Evolutionary conservation across 1,140 invertebrate species (phyloP).

Genomic region (Homarus americanus): DNA sequence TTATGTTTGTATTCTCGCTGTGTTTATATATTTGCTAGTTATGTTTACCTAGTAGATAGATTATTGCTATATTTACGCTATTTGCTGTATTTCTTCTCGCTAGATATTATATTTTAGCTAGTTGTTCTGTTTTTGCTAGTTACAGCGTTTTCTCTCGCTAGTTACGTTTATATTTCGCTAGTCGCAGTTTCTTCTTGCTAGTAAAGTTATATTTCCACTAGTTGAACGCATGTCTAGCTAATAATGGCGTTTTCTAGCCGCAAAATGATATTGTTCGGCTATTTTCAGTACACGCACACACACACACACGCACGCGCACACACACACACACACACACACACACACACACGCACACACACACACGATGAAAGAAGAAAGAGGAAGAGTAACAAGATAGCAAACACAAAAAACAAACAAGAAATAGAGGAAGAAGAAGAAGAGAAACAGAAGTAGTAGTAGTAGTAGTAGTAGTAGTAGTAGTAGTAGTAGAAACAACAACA

Average conservation of each 20-base stretch:
- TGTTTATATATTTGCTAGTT: neutral
- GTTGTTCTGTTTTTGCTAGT: neutral
- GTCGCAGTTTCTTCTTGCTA: too few relatives aligned
- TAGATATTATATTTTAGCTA: neutral
- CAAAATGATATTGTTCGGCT: too few relatives aligned
- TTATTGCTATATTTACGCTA: too few relatives aligned
- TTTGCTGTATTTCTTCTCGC: too few relatives aligned
- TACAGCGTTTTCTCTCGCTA: neutral
- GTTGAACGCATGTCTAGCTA: too few relatives aligned
- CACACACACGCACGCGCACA: too few relatives aligned
- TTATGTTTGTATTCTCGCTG: neutral
- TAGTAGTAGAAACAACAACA: too few relatives aligned
- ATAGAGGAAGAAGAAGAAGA: neutral
- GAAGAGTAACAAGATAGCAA: too few relatives aligned
- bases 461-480: neutral
- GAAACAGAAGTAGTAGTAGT: slow-evolving; percentile 26
- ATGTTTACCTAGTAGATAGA: too few relatives aligned
- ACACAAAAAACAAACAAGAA: neutral
- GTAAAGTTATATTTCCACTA: too few relatives aligned
- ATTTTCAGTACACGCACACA: neutral
- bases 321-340: neutral
- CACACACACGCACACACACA: slow-evolving; percentile 23
- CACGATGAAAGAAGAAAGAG: neutral
- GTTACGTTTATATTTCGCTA: too few relatives aligned
- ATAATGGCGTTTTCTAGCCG: too few relatives aligned